Evolutionary conservation across 2,113 vertebrate genomes (phyloP).

Genomic region (Platichthys stellatus): DNA sequence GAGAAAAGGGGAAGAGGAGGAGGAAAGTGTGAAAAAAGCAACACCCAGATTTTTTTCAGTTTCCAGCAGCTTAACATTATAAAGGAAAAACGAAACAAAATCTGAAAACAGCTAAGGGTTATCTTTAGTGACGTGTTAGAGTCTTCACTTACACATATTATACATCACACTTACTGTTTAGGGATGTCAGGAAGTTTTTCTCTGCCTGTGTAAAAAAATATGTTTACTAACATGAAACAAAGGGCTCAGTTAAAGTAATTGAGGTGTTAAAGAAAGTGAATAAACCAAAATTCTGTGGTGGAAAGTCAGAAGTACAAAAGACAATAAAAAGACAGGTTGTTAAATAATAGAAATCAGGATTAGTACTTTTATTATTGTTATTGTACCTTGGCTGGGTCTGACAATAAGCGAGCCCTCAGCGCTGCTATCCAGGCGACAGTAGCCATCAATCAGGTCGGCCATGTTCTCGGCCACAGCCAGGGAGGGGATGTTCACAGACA

Average conservation of each 20-base stretch:
- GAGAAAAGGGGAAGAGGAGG: background rate
- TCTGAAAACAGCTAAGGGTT: background rate
- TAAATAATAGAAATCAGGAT: too few relatives aligned
- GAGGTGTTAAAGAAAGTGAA: too few relatives aligned
- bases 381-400: constrained; percentile 81
- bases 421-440: constrained; percentile 85
- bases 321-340: too few relatives aligned
- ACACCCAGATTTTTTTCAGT: too few relatives aligned
- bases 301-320: too few relatives aligned
- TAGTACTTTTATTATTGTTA: background rate
- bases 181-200: constrained; percentile 81
- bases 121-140: background rate
- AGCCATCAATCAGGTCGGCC: constrained; percentile 94
- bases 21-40: background rate
- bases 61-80: too few relatives aligned
- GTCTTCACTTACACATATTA: background rate
- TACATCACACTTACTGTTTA: constrained; percentile 59
- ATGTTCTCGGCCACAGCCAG: constrained; percentile 92
- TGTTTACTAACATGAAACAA: background rate
- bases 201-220: constrained; percentile 71
- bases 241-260: too few relatives aligned
- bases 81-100: background rate
- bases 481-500: constrained; percentile 88
- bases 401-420: constrained; percentile 84
- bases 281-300: too few relatives aligned